These are phyloP conservation scores for Candidula unifasciata DNA, from an alignment of 2,888 invertebrate species.

Conservation along the genomic window DNA sequence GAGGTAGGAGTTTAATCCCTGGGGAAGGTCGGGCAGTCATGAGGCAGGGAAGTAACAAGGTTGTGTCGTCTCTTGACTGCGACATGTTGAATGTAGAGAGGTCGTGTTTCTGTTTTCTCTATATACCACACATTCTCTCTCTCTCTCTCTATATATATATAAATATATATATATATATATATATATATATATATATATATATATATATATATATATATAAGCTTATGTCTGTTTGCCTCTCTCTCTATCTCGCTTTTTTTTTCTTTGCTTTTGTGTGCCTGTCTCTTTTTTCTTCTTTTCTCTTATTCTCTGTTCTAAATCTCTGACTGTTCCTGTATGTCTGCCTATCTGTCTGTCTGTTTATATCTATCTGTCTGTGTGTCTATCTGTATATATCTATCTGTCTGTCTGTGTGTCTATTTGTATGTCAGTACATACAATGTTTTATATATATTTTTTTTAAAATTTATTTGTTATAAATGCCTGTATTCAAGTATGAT, in stretches of 20 bases:
- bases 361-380: too few species aligned
- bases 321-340: conserved; percentile 47
- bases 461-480: too few species aligned
- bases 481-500: too few species aligned
- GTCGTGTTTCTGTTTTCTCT: background rate
- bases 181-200: background rate
- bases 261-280: conserved; percentile 51
- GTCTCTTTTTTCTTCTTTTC: background rate
- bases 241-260: conserved; percentile 50
- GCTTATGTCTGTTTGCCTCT: background rate
- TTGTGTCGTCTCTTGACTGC: background rate
- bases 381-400: too few species aligned
- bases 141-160: background rate
- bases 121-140: background rate
- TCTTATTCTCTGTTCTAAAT: conserved; percentile 47
- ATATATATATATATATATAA: background rate
- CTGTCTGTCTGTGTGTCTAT: too few species aligned
- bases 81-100: background rate
- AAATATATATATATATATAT: background rate
- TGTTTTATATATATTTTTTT: background rate
- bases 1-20: conserved; percentile 4
- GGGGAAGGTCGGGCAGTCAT: background rate
- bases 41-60: background rate
- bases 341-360: conserved; percentile 33
- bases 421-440: too few species aligned